These are phyloP conservation scores for Halesus radiatus DNA, from an alignment of 1,140 invertebrate genomes.

Conservation along the genomic window DNA sequence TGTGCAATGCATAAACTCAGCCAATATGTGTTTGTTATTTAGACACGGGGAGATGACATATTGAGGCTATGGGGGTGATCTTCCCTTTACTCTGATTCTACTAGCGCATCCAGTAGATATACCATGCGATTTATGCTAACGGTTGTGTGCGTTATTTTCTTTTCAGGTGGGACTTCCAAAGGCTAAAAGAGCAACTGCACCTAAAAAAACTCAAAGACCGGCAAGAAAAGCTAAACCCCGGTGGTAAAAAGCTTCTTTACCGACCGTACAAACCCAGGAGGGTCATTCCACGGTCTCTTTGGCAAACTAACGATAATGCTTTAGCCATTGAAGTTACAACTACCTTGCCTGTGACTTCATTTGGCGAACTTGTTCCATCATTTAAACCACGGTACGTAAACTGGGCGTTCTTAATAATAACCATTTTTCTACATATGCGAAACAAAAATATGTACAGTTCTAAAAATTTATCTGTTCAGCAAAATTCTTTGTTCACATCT, in stretches of 20 bases:
- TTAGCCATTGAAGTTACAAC: slow-evolving; percentile 30
- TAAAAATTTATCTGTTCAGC: no score
- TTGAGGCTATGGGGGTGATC: no score
- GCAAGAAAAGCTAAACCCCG: slow-evolving; percentile 32
- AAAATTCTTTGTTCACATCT: no score
- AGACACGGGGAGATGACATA: no score
- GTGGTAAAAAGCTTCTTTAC: slow-evolving; percentile 32
- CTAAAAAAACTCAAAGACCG: slow-evolving; percentile 36
- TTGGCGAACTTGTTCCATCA: slow-evolving; percentile 24
- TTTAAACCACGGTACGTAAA: slow-evolving; percentile 7
- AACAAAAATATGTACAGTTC: no score
- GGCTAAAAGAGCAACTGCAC: slow-evolving; percentile 24
- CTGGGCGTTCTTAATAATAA: no score
- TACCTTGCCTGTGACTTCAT: slow-evolving; percentile 15
- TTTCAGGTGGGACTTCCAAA: slow-evolving; percentile 38
- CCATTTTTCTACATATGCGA: no score
- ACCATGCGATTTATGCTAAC: no score
- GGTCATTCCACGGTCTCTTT: slow-evolving; percentile 26
- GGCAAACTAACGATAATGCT: slow-evolving; percentile 24
- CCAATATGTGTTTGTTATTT: no score
- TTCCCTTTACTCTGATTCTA: no score
- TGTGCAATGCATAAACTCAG: no score
- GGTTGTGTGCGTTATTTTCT: neutral
- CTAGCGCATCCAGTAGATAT: no score
- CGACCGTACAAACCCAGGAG: slow-evolving; percentile 17